phyloP scores from a whole-genome alignment of 2,113 vertebrate species.

The Hyperopisus bebe region DNA sequence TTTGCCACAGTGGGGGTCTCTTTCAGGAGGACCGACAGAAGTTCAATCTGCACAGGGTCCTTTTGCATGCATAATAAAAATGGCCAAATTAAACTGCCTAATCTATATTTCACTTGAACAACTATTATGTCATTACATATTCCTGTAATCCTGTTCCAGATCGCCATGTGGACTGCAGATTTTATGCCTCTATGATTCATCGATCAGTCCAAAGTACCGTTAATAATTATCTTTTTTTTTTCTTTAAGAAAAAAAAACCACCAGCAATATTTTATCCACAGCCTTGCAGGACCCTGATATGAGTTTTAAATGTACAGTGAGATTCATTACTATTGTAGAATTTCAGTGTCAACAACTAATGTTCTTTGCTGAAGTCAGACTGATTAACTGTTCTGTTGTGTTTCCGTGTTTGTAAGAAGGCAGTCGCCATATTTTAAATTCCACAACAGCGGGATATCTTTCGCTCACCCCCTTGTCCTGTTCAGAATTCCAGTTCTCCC shows the following conservation, averaged over 20 bases:
- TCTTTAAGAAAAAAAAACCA: neutral
- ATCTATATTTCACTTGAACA: neutral
- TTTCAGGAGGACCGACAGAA: neutral
- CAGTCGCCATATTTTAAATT: constrained; percentile 45
- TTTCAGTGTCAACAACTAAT: constrained; percentile 16
- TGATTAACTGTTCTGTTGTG: constrained; percentile 20
- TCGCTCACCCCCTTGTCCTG: constrained; percentile 28
- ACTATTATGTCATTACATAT: neutral
- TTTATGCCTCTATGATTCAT: neutral
- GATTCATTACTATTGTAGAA: neutral
- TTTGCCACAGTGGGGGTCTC: neutral
- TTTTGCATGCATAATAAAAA: neutral
- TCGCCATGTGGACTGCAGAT: neutral
- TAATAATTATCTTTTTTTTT: neutral
- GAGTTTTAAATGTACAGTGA: neutral
- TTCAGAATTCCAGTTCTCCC: constrained; percentile 42
- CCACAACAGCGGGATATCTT: constrained; percentile 21
- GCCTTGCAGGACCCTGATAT: neutral
- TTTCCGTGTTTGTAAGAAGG: constrained; percentile 42
- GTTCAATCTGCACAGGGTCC: neutral
- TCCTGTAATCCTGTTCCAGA: neutral
- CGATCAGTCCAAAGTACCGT: neutral
- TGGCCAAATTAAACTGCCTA: neutral
- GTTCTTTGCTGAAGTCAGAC: constrained; percentile 42
- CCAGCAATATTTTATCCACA: neutral